Evolutionary conservation across 2,113 vertebrate species (phyloP).

Genomic region (Pimephales promelas): DNA sequence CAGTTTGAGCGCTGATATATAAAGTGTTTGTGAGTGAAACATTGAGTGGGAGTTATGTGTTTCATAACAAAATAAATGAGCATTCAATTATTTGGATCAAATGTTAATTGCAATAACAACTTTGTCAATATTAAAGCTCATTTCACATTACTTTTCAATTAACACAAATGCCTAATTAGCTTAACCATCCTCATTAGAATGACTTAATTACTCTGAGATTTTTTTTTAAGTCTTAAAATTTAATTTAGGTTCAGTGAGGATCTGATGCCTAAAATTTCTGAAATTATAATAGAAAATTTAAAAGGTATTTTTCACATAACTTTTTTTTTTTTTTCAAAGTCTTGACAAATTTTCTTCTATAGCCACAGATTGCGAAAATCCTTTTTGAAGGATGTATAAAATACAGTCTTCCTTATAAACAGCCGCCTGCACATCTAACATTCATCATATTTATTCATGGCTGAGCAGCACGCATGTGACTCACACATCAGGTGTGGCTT

Average conservation of each 20-base stretch:
- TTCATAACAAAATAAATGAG: not conserved
- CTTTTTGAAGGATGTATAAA: not conserved
- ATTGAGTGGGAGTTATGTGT: not conserved
- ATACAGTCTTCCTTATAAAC: not conserved
- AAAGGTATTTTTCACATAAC: not conserved
- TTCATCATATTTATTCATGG: not conserved
- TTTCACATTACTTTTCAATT: not conserved
- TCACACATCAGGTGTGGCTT: slow-evolving; percentile 14
- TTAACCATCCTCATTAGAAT: not conserved
- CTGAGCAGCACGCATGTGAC: not conserved
- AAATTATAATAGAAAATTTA: not conserved
- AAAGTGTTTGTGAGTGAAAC: not conserved
- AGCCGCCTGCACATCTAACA: not conserved
- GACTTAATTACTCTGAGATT: not conserved
- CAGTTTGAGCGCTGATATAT: not conserved
- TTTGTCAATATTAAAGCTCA: not conserved
- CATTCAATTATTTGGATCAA: not conserved
- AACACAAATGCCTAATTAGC: not conserved
- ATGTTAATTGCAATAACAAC: not conserved
- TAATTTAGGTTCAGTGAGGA: not conserved
- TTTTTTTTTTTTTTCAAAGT: not conserved
- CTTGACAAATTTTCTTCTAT: not conserved
- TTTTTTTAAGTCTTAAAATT: not conserved
- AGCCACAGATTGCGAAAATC: slow-evolving; percentile 11
- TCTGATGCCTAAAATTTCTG: not conserved